Evolutionary conservation across 2,888 invertebrate genomes (phyloP), one percentile per base, ranked within the genome.

Genomic region (Itoplectis maculator): DNA sequence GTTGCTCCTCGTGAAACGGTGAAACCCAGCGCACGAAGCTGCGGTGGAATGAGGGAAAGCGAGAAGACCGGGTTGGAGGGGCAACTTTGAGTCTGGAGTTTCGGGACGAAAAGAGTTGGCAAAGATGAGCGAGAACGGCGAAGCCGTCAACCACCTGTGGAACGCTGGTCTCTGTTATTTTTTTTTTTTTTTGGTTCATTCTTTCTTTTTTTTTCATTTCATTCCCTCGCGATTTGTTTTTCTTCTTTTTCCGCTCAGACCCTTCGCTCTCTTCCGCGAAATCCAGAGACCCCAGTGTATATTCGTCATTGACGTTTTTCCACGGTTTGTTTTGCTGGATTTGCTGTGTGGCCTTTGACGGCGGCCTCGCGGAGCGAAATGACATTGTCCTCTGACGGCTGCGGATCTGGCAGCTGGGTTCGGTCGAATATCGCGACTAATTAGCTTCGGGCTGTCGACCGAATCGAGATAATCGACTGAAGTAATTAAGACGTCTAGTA

Each of bases 121-220:
- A 47, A 79, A 82, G 81, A 81, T 76, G 76, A 81, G 68, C 61
- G 56, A 75, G 73, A 76, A 59, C 54, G n/a, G 56, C 74, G 75
- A 74, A 49, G 56, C 45, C 77, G 65, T 69, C 61, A 77, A 86
- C 86, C 86, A 85, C 86, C 85, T 86, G 85, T 86, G 76, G 85
- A 82, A 76, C 69, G 51, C 13, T 20, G 42, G 63, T 63, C 45
- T 42, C 45, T 23, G 18, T 42, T 45, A 13, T 42, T 63, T 45
- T 80, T 63, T 51, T 66, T 42, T 81, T 54, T 68, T 68, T 68
- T 20, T 72, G 47, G 29, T 76, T 23, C 23, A 66, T 65, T 70
- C 13, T 45, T 35, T 29, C 29, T 23, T 59, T 37, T 74, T 74
- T 47, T 63, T 42, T 68, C 56, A 7, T 45, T 54, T 61, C 15